phyloP scores from a whole-genome alignment of 2,797 vertebrate species.

The Molossus molossus region DNA sequence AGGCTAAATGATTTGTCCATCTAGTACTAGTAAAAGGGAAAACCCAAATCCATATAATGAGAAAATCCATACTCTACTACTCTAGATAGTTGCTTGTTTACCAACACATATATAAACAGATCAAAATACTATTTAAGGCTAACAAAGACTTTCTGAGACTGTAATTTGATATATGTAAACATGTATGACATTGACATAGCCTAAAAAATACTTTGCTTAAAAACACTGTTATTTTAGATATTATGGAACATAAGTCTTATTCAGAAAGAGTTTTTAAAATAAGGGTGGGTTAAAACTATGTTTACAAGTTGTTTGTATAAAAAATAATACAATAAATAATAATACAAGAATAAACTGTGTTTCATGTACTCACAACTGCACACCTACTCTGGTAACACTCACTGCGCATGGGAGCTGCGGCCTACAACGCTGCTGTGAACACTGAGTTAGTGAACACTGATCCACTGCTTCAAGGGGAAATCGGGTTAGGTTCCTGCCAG shows the following conservation, averaged over 20 bases:
- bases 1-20: not conserved
- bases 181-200: not conserved
- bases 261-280: slow-evolving; percentile 12
- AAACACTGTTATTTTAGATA: not conserved
- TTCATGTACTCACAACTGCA: not conserved
- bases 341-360: not conserved
- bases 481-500: not conserved
- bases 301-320: not conserved
- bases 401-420: not conserved
- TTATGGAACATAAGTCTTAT: not conserved
- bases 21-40: not conserved
- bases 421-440: not conserved
- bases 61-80: not conserved
- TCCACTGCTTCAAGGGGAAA: not conserved
- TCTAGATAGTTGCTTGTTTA: not conserved
- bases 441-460: not conserved
- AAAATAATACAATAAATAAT: not conserved
- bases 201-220: not conserved
- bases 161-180: not conserved
- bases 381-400: not conserved
- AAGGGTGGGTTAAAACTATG: not conserved
- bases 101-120: not conserved
- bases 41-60: not conserved
- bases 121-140: not conserved
- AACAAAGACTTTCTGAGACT: not conserved